Conservation (phyloP, 92 coral and sea anemone genomes). For the Plumapathes pennacea region DNA sequence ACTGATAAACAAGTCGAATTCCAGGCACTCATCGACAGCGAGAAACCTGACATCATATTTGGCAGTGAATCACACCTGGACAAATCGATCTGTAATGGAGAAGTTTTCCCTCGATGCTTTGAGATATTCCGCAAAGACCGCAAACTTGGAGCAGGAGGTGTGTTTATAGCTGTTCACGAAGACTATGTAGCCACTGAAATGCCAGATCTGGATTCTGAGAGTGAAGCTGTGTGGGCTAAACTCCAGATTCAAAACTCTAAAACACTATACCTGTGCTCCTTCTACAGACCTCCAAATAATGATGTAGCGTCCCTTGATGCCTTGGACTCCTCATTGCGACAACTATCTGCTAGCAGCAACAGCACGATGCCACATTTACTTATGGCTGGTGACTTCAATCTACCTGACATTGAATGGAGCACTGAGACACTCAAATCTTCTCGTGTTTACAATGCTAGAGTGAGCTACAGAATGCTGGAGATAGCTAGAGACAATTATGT, state of each 20-base stretch:
- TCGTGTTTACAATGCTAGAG: conserved; percentile 14
- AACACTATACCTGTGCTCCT: conserved; percentile 15
- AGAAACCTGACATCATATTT: conserved; percentile 25
- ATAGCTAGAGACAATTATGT: conserved; percentile 26
- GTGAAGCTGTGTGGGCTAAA: conserved; percentile 40
- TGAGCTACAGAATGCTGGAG: conserved; percentile 21
- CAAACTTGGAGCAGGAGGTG: conserved; percentile 10
- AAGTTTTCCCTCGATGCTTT: conserved; percentile 5
- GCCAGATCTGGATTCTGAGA: conserved; percentile 6
- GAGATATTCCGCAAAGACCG: conserved; percentile 28
- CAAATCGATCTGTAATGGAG: conserved; percentile 2
- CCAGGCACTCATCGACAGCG: conserved; percentile 2
- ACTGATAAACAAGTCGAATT: conserved; percentile 19
- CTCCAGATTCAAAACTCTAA: conserved; percentile 16
- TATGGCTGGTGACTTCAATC: conserved; percentile 30
- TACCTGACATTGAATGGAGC: conserved; percentile 31
- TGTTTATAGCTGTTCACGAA: conserved; percentile 24
- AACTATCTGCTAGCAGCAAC: not conserved
- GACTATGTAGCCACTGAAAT: conserved; percentile 6
- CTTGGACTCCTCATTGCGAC: conserved; percentile 12
- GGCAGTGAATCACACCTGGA: conserved; percentile 35
- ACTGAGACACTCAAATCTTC: not conserved
- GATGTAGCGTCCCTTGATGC: conserved; percentile 9
- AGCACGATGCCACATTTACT: conserved; percentile 21
- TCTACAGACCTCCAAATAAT: conserved; percentile 33